A percentile compares a stretch with the other conserved stretches of the same genome.
These are phyloP conservation scores for Lithobius niger DNA, from an alignment of 1,140 invertebrate genomes.

Conservation along the genomic window DNA sequence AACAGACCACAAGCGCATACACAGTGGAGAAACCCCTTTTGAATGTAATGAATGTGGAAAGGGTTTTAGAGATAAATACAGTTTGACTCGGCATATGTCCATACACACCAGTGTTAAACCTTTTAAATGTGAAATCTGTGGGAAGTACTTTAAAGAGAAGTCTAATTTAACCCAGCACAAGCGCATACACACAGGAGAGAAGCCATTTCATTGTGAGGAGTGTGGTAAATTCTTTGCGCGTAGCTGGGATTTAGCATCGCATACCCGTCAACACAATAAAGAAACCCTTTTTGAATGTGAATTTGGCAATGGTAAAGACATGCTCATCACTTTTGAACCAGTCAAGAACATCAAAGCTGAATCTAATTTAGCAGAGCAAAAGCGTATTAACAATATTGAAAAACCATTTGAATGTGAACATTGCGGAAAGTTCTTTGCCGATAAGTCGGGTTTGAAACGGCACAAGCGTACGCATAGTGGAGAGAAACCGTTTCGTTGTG, in stretches of 20 bases:
- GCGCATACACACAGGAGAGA: conserved; percentile 52
- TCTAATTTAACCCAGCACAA: conserved; percentile 66
- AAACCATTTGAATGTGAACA: conserved; percentile 28
- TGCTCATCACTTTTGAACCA: no score
- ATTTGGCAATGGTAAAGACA: no score
- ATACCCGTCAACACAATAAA: background rate
- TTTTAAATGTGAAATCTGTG: background rate
- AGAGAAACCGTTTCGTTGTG: background rate
- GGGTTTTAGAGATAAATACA: no score
- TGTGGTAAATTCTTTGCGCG: background rate
- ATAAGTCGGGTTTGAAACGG: background rate
- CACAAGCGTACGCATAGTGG: background rate
- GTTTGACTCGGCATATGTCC: no score
- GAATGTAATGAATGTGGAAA: background rate
- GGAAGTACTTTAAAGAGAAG: conserved; percentile 45
- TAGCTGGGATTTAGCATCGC: background rate
- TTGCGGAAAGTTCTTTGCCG: background rate
- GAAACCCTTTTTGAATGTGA: background rate
- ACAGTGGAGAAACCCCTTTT: background rate
- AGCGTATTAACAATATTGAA: conserved; percentile 54
- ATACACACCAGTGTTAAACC: no score
- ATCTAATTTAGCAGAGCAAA: conserved; percentile 63
- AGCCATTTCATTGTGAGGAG: conserved; percentile 26
- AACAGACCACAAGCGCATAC: background rate
- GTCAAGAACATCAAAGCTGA: conserved; percentile 48